Evolutionary conservation across 2,888 invertebrate genomes (phyloP), one percentile per base, ranked within the genome.

Genomic region (Drosophila parthenogenetica): DNA sequence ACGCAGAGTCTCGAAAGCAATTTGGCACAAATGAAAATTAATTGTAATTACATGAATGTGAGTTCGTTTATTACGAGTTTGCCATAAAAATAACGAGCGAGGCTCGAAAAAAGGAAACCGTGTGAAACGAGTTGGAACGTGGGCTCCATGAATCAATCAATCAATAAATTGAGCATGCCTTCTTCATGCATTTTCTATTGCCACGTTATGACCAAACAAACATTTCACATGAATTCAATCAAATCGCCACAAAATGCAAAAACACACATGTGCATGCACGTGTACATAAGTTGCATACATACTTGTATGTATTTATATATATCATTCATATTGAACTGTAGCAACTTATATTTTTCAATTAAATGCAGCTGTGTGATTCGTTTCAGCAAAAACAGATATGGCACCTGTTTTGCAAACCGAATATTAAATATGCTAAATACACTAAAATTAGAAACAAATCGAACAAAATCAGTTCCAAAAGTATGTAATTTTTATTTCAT

Each of bases 1-100:
- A 7, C 46, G 17, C 17, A 2, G 19, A 10, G 39, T 42, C 32
- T 45, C 32, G 17, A 19, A 29, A 14, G 53, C 73, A 57, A 58
- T 77, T 77, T 72, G 68, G 37, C 25, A 35, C 65, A 81, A 80
- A 80, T 80, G 86, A 85, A 80, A 85, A 80, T 80, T 71, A 80
- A 80, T 80, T 80, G 82, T 69, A 80, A 74, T 85, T 67, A 81
- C 82, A 74, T 74, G 58, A 48, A 69, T 62, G 61, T 68, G 61
- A 67, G 39, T 64, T 50, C 53, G 67, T 81, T 81, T 79, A 81
- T 73, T 55, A 11, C 79, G 59, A 42, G 46, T 5, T 5, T 46
- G 69, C 43, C 66, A 69, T 81, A 60, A 69, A 73, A 62, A 62
- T 57, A 55, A 76, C 49, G n/a, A 42, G 35, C 40, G n/a, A 59